Base-by-base conservation (phyloP, 1,140 invertebrate species). In the Lepidurus packardi region DNA sequence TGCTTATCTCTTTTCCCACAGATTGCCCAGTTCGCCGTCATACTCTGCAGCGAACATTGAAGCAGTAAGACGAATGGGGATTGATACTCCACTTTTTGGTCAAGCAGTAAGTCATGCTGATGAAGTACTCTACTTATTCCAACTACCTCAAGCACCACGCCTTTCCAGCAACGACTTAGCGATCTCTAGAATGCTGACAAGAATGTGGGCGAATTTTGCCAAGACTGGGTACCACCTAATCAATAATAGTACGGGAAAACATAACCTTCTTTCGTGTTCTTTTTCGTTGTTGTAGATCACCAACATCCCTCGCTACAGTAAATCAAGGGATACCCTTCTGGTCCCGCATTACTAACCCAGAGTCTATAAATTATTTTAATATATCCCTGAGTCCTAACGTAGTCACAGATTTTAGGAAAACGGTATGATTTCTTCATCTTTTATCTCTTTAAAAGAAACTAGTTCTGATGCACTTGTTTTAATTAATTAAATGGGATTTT, bases 181-280 rank as follows among this genome's bases (percentile, higher is more conserved):
- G 42, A 90, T 90, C 86, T 85, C 86, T 43, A 83, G 87, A 73
- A 78, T 84, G 21, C 82, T 92, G 80, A 90, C 90, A 0, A 86
- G 84, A n/a, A 79, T 91, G 34, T 93, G 91, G 91, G 86, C 87
- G 0, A 90, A 92, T 83, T 93, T 93, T 82, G 91, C 91, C 0
- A 88, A 86, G 83, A 87, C 85, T 44, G 88, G 90, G 91, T 92
- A 84, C 86, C 34, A 34, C 34, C 34, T 34, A 34, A 34, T 34
- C 34, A 34, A 34, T 34, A 4, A 34, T 34, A 34, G 34, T 34
- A 34, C 34, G 1, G 34, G 3, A 34, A 34, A 85, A 3, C 45
- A n/a, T 77, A 7, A 13, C 42, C 13, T 24, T 75, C 42, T 16
- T 16, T 13, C 42, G 11, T 6, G 24, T 13, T 75, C 6, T 34